Percentiles rank a stretch among this genome's conserved stretches.
phyloP scores from a whole-genome alignment of 2,888 invertebrate genomes.

The Mythimna ferrago region DNA sequence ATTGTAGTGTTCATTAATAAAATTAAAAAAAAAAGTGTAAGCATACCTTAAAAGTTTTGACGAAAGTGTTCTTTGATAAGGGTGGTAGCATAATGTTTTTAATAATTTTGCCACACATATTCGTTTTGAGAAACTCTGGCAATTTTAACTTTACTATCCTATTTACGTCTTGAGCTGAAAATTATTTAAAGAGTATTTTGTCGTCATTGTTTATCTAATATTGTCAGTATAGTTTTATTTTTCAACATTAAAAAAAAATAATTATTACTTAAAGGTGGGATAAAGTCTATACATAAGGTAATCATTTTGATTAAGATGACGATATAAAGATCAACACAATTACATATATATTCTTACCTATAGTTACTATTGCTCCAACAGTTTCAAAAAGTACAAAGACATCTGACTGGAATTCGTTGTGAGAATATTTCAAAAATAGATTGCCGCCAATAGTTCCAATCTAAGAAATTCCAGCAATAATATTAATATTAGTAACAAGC shows the following conservation, averaged over 20 bases:
- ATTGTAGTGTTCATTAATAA: too few species aligned
- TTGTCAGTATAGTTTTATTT: too few species aligned
- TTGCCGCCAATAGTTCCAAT: slow-evolving; percentile 93
- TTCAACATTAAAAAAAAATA: too few species aligned
- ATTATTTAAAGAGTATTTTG: not conserved
- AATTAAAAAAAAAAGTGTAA: too few species aligned
- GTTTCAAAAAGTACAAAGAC: slow-evolving; percentile 89
- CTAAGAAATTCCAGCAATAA: slow-evolving; percentile 73
- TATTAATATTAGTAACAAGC: not conserved
- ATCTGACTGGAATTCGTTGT: slow-evolving; percentile 93
- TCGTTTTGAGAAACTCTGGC: slow-evolving; percentile 79
- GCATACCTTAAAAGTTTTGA: slow-evolving; percentile 75
- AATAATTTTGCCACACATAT: slow-evolving; percentile 84
- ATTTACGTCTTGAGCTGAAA: slow-evolving; percentile 69
- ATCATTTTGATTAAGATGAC: too few species aligned
- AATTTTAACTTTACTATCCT: slow-evolving; percentile 74
- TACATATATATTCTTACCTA: slow-evolving; percentile 70
- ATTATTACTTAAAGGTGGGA: too few species aligned
- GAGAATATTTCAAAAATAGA: slow-evolving; percentile 92
- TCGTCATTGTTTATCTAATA: not conserved
- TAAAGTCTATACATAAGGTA: too few species aligned
- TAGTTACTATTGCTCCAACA: slow-evolving; percentile 75
- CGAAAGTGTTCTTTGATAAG: slow-evolving; percentile 60
- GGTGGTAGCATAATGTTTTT: slow-evolving; percentile 74
- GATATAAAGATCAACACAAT: too few species aligned